phyloP scores from a whole-genome alignment of 2,888 invertebrate species.

The Mythimna ferrago region DNA sequence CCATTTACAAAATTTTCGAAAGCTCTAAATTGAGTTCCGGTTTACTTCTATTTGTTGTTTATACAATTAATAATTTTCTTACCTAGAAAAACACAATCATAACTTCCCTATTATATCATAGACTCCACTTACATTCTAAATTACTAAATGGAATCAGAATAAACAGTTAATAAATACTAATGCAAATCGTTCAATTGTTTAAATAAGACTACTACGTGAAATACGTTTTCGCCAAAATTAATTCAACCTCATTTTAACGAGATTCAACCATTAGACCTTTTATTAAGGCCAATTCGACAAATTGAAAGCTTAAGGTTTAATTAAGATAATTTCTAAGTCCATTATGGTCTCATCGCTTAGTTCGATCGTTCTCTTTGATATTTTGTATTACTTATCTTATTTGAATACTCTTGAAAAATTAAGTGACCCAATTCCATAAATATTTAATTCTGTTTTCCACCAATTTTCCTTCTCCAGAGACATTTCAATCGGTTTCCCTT shows the following conservation, averaged over 20 bases:
- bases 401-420: constrained; percentile 15
- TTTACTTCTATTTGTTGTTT: neutral
- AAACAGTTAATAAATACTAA: constrained; percentile 60
- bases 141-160: constrained; percentile 37
- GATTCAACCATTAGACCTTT: constrained; percentile 72
- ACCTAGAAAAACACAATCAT: constrained; percentile 2
- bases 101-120: neutral
- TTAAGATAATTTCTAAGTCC: constrained; percentile 68
- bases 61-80: neutral
- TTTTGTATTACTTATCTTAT: constrained; percentile 25
- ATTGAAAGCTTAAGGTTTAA: constrained; percentile 75
- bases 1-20: neutral
- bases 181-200: constrained; percentile 62
- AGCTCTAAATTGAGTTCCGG: neutral
- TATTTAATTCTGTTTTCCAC: neutral
- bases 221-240: constrained; percentile 68
- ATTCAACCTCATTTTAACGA: constrained; percentile 69
- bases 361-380: constrained; percentile 45
- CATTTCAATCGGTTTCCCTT: constrained; percentile 11
- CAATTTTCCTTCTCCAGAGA: neutral
- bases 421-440: neutral
- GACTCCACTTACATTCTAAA: constrained; percentile 15
- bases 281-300: constrained; percentile 73
- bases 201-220: constrained; percentile 60
- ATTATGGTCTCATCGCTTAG: constrained; percentile 59